Evolutionary conservation across 1,140 invertebrate genomes (phyloP).

Genomic region (Brachionus sp.): DNA sequence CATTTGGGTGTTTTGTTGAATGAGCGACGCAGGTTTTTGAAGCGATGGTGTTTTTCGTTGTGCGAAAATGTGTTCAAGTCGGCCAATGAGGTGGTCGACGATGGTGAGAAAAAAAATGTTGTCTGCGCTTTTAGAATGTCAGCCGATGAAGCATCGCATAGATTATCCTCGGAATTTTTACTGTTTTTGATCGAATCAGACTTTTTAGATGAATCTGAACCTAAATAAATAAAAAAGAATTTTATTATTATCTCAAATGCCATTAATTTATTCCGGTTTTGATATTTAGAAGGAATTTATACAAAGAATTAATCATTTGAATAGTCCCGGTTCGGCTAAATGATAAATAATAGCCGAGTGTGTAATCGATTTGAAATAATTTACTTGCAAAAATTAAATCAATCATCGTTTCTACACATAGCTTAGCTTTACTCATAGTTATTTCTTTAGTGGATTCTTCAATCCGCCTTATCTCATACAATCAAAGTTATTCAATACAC

Average conservation of each 20-base stretch:
- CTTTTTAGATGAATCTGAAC: not conserved
- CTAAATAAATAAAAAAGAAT: not conserved
- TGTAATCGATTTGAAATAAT: not conserved
- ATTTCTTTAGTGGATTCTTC: too few relatives aligned
- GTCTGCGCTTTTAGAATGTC: not conserved
- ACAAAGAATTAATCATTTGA: not conserved
- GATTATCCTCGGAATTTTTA: slow-evolving; percentile 1
- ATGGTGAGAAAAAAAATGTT: slow-evolving; percentile 1
- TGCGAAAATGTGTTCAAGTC: not conserved
- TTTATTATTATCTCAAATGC: not conserved
- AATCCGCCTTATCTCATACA: not conserved
- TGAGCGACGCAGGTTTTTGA: slow-evolving; percentile 15
- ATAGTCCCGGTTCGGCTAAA: not conserved
- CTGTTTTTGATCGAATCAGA: slow-evolving; percentile 1
- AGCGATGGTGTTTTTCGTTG: slow-evolving; percentile 11
- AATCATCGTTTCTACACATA: not conserved
- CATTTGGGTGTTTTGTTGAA: slow-evolving; percentile 22
- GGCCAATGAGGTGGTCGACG: not conserved
- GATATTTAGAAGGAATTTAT: not conserved
- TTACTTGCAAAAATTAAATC: not conserved
- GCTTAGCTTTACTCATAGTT: too few relatives aligned
- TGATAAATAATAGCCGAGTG: not conserved
- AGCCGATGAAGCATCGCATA: not conserved
- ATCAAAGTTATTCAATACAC: not conserved
- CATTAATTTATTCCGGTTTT: not conserved